A percentile compares a stretch with the other conserved stretches of the same genome.
These are phyloP conservation scores for Anhinga anhinga DNA, from an alignment of 2,113 vertebrate genomes.

Conservation along the genomic window DNA sequence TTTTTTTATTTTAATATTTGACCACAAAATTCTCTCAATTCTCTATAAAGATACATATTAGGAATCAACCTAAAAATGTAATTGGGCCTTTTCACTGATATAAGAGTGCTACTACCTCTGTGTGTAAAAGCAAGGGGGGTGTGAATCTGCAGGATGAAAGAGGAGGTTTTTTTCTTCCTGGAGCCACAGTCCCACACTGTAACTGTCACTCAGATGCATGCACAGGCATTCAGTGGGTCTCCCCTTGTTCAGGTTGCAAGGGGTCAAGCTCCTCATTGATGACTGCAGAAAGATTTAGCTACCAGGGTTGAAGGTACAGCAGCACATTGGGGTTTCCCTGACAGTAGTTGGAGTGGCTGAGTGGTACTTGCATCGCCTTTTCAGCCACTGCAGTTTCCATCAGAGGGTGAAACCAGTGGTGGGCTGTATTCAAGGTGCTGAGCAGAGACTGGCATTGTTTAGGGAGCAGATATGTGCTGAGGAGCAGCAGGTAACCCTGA, in stretches of 20 bases:
- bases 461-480: accelerated
- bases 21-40: neutral
- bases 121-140: neutral
- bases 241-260: no score
- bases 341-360: neutral
- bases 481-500: neutral
- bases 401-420: accelerated
- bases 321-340: neutral
- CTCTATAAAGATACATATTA: neutral
- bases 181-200: neutral
- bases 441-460: accelerated
- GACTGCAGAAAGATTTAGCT: neutral
- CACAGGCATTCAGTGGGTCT: neutral
- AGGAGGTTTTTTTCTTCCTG: neutral
- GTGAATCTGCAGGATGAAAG: neutral
- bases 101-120: neutral
- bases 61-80: neutral
- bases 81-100: neutral
- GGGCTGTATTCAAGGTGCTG: neutral
- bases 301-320: neutral
- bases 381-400: neutral
- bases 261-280: neutral
- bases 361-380: neutral
- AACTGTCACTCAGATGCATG: neutral
- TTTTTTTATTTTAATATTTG: neutral